Percentiles rank a stretch among this genome's conserved stretches.
Conservation (phyloP, 2,888 invertebrate genomes). For the Hemistola chrysoprasaria region DNA sequence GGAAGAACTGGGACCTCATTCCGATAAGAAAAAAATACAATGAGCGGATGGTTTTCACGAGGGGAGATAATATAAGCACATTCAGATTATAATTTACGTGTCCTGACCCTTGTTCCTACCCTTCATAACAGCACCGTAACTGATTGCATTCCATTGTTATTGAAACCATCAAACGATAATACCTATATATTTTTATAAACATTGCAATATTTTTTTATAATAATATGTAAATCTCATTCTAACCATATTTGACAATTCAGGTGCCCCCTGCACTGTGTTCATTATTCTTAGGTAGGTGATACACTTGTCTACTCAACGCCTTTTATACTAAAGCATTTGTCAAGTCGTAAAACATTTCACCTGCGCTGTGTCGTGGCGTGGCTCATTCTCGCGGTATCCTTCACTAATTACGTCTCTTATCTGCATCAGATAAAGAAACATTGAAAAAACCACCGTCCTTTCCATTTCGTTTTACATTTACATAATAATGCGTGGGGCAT, state of each 20-base stretch:
- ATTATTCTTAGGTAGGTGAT: constrained; percentile 1
- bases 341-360: constrained; percentile 68
- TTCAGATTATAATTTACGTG: constrained; percentile 41
- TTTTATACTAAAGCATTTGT: constrained; percentile 11
- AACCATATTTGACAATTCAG: constrained; percentile 16
- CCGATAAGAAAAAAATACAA: constrained; percentile 62
- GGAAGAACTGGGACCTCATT: constrained; percentile 36
- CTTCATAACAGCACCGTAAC: constrained; percentile 57
- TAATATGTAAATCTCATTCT: constrained; percentile 23
- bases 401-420: constrained; percentile 73
- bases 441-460: constrained; percentile 61
- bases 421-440: constrained; percentile 68
- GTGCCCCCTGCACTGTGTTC: constrained; percentile 12
- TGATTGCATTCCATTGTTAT: constrained; percentile 74
- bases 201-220: constrained; percentile 47
- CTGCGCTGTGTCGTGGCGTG: constrained; percentile 39
- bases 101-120: constrained; percentile 55
- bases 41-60: constrained; percentile 50
- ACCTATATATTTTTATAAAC: constrained; percentile 62
- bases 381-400: constrained; percentile 51
- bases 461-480: constrained; percentile 74
- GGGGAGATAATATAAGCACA: constrained; percentile 51
- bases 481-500: constrained; percentile 77
- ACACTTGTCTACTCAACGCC: not conserved
- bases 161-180: constrained; percentile 48